Percentiles rank a stretch among this genome's conserved stretches.
phyloP scores from a whole-genome alignment of 2,888 invertebrate species.

The Sclerodermus sp. region DNA sequence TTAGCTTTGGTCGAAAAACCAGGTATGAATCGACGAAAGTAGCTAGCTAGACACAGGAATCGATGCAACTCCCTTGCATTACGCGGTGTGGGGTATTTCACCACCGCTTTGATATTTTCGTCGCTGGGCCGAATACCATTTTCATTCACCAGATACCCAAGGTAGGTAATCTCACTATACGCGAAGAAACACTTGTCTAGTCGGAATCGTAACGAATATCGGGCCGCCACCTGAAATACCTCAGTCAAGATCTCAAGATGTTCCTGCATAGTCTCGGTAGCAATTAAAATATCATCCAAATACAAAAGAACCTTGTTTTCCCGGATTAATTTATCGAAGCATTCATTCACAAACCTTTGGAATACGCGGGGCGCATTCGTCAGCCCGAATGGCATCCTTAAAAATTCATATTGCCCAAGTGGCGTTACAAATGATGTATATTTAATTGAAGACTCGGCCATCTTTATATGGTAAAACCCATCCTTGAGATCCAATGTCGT shows the following conservation, averaged over 20 bases:
- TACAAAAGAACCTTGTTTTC: slow-evolving; percentile 9
- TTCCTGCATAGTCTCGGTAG: slow-evolving; percentile 9
- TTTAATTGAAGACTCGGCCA: slow-evolving; percentile 29
- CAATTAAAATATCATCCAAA: slow-evolving; percentile 21
- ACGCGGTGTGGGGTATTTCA: slow-evolving; percentile 14
- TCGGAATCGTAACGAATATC: slow-evolving; percentile 9
- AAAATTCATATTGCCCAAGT: slow-evolving; percentile 37
- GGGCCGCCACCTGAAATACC: slow-evolving; percentile 8
- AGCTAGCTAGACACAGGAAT: slow-evolving; percentile 9
- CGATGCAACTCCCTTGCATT: slow-evolving; percentile 1
- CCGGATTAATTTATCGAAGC: slow-evolving; percentile 8
- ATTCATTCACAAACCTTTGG: slow-evolving; percentile 12
- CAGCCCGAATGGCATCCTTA: slow-evolving; percentile 40
- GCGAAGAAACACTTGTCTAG: slow-evolving; percentile 12
- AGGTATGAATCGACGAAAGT: slow-evolving; percentile 14
- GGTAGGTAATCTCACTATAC: slow-evolving; percentile 6
- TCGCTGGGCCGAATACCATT: slow-evolving; percentile 11
- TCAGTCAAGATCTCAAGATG: slow-evolving; percentile 15
- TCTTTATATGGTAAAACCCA: slow-evolving; percentile 40
- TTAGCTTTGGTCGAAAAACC: slow-evolving; percentile 13
- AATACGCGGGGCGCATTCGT: slow-evolving; percentile 24
- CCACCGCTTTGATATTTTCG: slow-evolving; percentile 8
- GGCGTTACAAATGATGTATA: slow-evolving; percentile 40
- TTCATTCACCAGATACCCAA: slow-evolving; percentile 8
- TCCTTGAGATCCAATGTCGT: slow-evolving; percentile 37